Base-by-base conservation (phyloP, 2,797 vertebrate genomes). In the Poecilia picta region DNA sequence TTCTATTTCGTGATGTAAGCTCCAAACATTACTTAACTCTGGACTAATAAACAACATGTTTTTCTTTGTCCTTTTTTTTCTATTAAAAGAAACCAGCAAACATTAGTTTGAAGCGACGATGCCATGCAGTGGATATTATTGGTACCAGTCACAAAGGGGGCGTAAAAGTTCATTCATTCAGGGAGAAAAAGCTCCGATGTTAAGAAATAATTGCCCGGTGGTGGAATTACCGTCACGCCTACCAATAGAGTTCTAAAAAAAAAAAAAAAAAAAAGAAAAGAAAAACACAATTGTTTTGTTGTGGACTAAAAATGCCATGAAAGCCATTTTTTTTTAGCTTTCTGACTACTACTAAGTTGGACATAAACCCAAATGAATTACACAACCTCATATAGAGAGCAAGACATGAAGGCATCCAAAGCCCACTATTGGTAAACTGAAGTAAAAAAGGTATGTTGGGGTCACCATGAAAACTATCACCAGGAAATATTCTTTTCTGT, bases 41-140 rank as follows among this genome's bases (percentile, higher is more conserved):
- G 45, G 36, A 79, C 75, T 76, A 70, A 75, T 62, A 70, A 4
- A 4, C 31, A 18, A 23, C 25, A 25, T 15, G 73, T 82, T 79
- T 78, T 73, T 12, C 72, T 18, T 74, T 43, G 83, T 76, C 36
- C 68, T 45, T 43, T 59, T 57, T 49, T 51, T 51, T 23, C 73
- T 73, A 47, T 16, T 57, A 77, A 83, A 80, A 41, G 12, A 66
- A 89, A 71, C 86, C 75, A 80, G 82, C 39, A 81, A 72, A 74
- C 76, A 81, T 81, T 49, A 81, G 70, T 78, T 62, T 20, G 83
- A 84, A 79, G 85, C 84, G 84, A 88, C 84, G 85, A 89, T 90
- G 85, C 20, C 36, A 41, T 68, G 36, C 36, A 39, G 36, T 66
- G 18, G 31, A 4, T 25, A 15, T n/a, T 2, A 55, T 15, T 15